phyloP scores from a whole-genome alignment of 2,797 vertebrate genomes.

The Cynopterus sphinx region DNA sequence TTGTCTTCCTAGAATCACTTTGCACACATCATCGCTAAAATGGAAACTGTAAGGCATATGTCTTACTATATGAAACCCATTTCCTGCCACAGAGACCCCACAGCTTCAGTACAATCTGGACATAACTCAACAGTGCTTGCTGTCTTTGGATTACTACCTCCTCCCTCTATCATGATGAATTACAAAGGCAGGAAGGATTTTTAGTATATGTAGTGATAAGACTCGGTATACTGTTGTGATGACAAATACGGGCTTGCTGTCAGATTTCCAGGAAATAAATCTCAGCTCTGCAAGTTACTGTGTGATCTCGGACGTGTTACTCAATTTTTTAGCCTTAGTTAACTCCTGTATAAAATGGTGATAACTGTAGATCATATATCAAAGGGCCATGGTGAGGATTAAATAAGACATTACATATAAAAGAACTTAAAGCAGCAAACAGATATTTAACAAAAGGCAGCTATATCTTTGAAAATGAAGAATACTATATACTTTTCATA shows the following conservation, averaged over 20 bases:
- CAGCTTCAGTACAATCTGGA: background rate
- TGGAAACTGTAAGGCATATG: background rate
- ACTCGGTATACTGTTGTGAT: background rate
- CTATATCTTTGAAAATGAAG: background rate
- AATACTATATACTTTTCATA: background rate
- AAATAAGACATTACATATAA: constrained; percentile 6
- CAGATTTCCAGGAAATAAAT: background rate
- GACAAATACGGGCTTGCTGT: constrained; percentile 19
- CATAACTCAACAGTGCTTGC: background rate
- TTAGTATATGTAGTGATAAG: background rate
- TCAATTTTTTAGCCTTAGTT: background rate
- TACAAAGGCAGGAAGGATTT: background rate
- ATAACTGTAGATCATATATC: background rate
- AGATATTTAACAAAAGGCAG: background rate
- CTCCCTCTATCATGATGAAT: background rate
- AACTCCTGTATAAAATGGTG: background rate
- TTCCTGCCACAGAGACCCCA: background rate
- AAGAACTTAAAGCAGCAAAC: constrained; percentile 35
- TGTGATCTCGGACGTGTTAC: background rate
- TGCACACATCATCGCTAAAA: background rate
- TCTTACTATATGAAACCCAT: background rate
- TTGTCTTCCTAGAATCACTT: background rate
- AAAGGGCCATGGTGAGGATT: background rate
- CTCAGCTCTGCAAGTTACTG: background rate
- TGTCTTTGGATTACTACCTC: background rate